Evolutionary conservation across 2,797 vertebrate species (phyloP).

Genomic region (Sebastes alutus): DNA sequence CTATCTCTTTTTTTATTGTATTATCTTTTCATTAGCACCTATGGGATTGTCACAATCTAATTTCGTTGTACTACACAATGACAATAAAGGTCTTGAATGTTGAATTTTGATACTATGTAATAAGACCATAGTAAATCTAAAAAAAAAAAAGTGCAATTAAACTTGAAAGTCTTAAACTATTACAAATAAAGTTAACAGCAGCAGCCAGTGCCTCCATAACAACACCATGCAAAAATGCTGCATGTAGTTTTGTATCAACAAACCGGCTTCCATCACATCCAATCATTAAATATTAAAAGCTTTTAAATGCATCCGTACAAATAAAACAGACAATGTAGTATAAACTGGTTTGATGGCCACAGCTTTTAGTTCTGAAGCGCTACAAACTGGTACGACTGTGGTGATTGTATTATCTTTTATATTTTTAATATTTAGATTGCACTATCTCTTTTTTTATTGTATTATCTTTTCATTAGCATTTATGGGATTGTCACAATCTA

Average conservation of each 20-base stretch:
- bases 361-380: conserved; percentile 45
- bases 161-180: not conserved
- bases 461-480: no score
- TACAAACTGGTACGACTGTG: conserved; percentile 19
- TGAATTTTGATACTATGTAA: not conserved
- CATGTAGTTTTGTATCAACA: conserved; percentile 3
- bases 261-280: conserved; percentile 7
- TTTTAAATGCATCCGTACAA: not conserved
- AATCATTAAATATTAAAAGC: not conserved
- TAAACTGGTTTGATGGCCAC: not conserved
- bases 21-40: no score
- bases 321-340: not conserved
- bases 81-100: no score
- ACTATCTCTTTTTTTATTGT: no score
- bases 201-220: not conserved
- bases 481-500: no score
- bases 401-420: not conserved
- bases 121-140: not conserved
- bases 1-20: no score
- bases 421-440: no score
- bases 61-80: no score
- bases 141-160: not conserved
- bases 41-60: no score
- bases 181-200: conserved; percentile 8
- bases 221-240: not conserved